Evolutionary conservation across 2,888 invertebrate species (phyloP).

Genomic region (Macropis europaea): DNA sequence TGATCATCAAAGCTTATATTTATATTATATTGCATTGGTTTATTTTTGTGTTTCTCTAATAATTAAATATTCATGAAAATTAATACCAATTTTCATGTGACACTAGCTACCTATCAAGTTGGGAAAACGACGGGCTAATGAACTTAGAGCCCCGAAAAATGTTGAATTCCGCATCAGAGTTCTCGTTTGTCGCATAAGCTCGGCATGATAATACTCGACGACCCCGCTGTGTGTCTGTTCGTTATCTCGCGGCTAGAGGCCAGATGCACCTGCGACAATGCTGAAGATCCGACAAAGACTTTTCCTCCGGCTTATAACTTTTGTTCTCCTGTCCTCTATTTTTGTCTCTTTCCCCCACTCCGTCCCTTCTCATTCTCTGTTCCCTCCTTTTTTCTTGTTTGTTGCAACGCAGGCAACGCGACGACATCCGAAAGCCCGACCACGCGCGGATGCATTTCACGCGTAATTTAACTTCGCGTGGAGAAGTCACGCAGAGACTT

Average conservation of each 20-base stretch:
- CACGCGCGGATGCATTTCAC: slow-evolving; percentile 14
- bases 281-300: slow-evolving; percentile 34
- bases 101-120: too few relatives aligned
- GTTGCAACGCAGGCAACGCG: neutral
- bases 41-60: too few relatives aligned
- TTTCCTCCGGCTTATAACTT: neutral
- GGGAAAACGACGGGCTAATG: too few relatives aligned
- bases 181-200: slow-evolving; percentile 19
- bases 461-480: slow-evolving; percentile 27
- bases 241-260: slow-evolving; percentile 27
- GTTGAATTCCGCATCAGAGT: too few relatives aligned
- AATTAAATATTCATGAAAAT: too few relatives aligned
- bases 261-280: slow-evolving; percentile 34
- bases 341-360: neutral
- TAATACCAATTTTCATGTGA: too few relatives aligned
- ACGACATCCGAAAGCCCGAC: slow-evolving; percentile 11
- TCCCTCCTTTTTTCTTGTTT: neutral
- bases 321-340: neutral
- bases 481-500: neutral
- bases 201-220: neutral
- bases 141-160: too few relatives aligned
- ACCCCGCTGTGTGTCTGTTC: slow-evolving; percentile 21
- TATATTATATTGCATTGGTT: too few relatives aligned
- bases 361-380: neutral
- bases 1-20: too few relatives aligned